Evolutionary conservation across 1,140 invertebrate species (phyloP), one percentile per base, ranked within the genome.

Genomic region (Brachionus paranguensis): DNA sequence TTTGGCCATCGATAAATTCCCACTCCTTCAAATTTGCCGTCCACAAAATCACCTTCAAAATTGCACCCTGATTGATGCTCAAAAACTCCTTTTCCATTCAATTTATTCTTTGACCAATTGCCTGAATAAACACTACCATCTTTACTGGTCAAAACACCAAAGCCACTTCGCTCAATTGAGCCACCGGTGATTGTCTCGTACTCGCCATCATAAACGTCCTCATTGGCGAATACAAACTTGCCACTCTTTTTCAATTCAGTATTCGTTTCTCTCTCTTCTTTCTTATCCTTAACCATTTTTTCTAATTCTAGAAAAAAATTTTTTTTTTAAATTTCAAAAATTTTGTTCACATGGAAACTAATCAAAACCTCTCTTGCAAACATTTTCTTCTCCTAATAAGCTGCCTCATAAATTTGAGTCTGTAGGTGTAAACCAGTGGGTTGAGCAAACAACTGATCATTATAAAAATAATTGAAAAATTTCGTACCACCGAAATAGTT

Each of bases 141-240:
- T 29, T 65, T 47, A 17, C 60, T 47, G 33, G 12, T 72, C 20
- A 68, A 17, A 41, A 47, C n/a, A 3, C 79, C 79, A 68, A 55
- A 53, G 6, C 79, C 79, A 29, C 29, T 14, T 24, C 79, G 27
- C 20, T 68, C 47, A 17, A 83, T 83, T 47, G 55, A 47, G 0
- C 79, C 79, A 41, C 27, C 43, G 20, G 17, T 2, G 10, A 5
- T 33, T 2, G 45, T 17, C 41, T 72, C 41, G 43, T 83, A 83
- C 29, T 83, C 79, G 27, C 79, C 79, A 27, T 83, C 79, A 29
- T 83, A 83, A 14, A 68, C 27, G 12, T 83, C 79, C n/a, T 50
- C 79, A 68, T 83, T 83, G 6, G 79, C 79, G 24, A 83, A 83
- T 3, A 83, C 47, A 53, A 83, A 83, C 43, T 81, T 81, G 6